Percentiles rank a stretch among this genome's conserved stretches.
Conservation (phyloP, 1,140 invertebrate species). For the Dreissena rostriformis region DNA sequence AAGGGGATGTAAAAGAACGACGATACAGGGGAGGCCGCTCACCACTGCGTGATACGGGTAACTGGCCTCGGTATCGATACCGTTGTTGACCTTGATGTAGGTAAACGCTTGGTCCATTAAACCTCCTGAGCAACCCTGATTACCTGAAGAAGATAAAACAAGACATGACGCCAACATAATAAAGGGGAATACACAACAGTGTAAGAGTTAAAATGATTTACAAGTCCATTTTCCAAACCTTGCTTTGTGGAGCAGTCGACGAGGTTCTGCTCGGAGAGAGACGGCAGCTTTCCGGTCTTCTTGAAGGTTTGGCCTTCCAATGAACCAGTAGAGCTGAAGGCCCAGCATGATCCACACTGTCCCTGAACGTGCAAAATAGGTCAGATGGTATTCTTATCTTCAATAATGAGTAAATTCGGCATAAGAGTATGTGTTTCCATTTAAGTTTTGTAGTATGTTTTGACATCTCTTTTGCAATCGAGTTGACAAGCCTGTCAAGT, state of each 20-base stretch:
- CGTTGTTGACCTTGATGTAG: constrained; percentile 87
- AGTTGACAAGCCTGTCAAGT: neutral
- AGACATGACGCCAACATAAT: too few species aligned
- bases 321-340: constrained; percentile 95
- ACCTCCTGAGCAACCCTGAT: constrained; percentile 78
- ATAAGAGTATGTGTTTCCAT: too few species aligned
- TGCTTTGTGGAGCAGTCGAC: constrained; percentile 92
- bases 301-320: constrained; percentile 98
- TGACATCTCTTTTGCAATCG: too few species aligned
- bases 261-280: constrained; percentile 98
- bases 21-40: neutral
- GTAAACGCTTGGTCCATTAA: constrained; percentile 79
- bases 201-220: too few species aligned
- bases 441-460: too few species aligned
- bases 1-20: too few species aligned
- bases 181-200: too few species aligned
- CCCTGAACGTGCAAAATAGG: constrained; percentile 65
- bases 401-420: too few species aligned
- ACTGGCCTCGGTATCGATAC: constrained; percentile 95
- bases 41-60: constrained; percentile 77
- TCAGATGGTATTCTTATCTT: neutral
- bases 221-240: constrained; percentile 80
- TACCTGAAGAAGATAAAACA: constrained; percentile 57
- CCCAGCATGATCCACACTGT: constrained; percentile 95
- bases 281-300: constrained; percentile 91